Percentiles rank a stretch among this genome's conserved stretches.
Conservation (phyloP, 2,113 vertebrate genomes). For the Chaenocephalus aceratus region DNA sequence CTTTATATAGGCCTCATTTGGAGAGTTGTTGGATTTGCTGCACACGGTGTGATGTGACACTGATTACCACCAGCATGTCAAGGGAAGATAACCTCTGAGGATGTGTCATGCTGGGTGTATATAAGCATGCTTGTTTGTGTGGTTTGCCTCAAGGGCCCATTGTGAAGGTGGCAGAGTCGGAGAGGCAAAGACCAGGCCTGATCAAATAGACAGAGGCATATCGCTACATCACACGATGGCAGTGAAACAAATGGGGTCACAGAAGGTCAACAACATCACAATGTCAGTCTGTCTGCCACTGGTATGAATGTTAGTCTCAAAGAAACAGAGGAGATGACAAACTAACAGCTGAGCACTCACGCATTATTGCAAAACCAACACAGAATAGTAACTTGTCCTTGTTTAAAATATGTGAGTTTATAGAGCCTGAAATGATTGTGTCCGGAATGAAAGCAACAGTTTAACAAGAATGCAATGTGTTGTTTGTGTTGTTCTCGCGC, state of each 20-base stretch:
- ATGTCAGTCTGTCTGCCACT: conserved; percentile 56
- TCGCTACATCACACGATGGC: conserved; percentile 58
- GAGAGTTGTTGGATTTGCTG: conserved; percentile 46
- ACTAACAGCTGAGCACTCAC: conserved; percentile 4
- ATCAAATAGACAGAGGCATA: conserved; percentile 59
- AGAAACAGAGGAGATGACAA: conserved; percentile 44
- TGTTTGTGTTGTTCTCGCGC: conserved; percentile 42
- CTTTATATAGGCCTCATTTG: conserved; percentile 43
- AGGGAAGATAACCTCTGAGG: conserved; percentile 56
- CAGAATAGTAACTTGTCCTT: conserved; percentile 22
- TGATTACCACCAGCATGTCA: conserved; percentile 63
- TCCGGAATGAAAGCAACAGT: conserved; percentile 62
- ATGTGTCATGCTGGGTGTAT: conserved; percentile 31
- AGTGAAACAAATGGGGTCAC: conserved; percentile 73
- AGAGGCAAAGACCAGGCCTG: conserved; percentile 45
- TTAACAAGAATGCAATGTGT: conserved; percentile 65
- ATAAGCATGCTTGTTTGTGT: conserved; percentile 15
- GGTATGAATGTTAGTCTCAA: conserved; percentile 24
- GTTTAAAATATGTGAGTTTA: conserved; percentile 37
- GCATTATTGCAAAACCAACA: conserved; percentile 30
- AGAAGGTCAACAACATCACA: conserved; percentile 66
- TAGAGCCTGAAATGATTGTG: conserved; percentile 50
- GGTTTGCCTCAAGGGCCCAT: conserved; percentile 36
- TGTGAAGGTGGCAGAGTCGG: conserved; percentile 52
- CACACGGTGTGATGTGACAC: conserved; percentile 50